Evolutionary conservation across 2,888 invertebrate genomes (phyloP), one percentile per base, ranked within the genome.

Genomic region (Eurytoma californica): DNA sequence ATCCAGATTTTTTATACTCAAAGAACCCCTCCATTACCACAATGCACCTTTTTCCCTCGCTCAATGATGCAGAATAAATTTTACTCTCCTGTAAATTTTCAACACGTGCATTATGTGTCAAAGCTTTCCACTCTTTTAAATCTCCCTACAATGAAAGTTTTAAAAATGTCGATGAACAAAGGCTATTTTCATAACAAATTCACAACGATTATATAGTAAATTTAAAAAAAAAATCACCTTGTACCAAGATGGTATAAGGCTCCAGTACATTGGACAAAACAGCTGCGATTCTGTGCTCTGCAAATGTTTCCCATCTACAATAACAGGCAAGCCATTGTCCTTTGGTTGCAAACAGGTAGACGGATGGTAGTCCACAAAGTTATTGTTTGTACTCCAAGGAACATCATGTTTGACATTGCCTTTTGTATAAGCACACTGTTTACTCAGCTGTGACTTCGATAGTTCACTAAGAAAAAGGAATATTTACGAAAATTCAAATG

Each of bases 261-360:
- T 79, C 81, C 81, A 81, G 57, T 77, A 79, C 81, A 81, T 81
- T 16, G 81, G 81, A 57, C 69, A 69, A 30, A 81, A 79, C n/a
- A 79, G 0, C 16, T 24, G 61, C 60, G 28, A 18, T 39, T 79
- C 79, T 18, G 65, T 30, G 24, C 49, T 72, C 16, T 73, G 28
- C 24, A 81, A 73, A 63, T 81, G 81, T 67, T 69, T 60, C 14
- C 81, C 81, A 77, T 79, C 20, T 3, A 79, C 16, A 39, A 81
- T 79, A 51, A 81, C 79, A 3, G 81, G 79, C 13, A 81, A 61
- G 30, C 79, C 77, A 60, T 28, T 73, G 14, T 20, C n/a, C 66
- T 81, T 79, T 70, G 79, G 79, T 60, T 77, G 79, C 16, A 77
- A 57, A 20, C 16, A 58, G 57, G 14, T 68, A 14, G 77, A 79